A percentile compares a stretch with the other conserved stretches of the same genome.
phyloP scores from a whole-genome alignment of 2,113 vertebrate genomes.

The Seriola quinqueradiata region DNA sequence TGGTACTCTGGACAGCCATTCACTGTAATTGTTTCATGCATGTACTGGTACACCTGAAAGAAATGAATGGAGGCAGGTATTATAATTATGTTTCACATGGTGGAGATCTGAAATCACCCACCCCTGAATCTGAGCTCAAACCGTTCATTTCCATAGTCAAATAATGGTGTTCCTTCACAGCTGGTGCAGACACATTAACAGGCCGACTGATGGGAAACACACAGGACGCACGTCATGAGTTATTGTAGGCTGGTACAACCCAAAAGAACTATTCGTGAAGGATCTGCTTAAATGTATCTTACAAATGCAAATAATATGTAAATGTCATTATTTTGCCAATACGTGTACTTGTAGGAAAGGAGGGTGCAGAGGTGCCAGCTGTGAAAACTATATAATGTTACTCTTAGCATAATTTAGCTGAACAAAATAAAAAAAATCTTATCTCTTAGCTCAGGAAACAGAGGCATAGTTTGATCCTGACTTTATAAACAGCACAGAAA shows the following conservation, averaged over 20 bases:
- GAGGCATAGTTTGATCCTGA: not conserved
- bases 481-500: constrained; percentile 2
- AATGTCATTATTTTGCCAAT: not conserved
- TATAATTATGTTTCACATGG: constrained; percentile 25
- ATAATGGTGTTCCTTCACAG: constrained; percentile 31
- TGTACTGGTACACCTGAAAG: constrained; percentile 98
- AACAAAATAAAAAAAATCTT: not conserved
- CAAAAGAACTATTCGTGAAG: not conserved
- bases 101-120: constrained; percentile 19
- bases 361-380: not conserved
- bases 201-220: constrained; percentile 13
- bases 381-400: not conserved
- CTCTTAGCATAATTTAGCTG: not conserved
- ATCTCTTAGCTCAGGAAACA: not conserved
- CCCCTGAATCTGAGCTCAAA: not conserved
- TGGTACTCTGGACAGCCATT: constrained; percentile 98
- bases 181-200: not conserved
- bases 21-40: constrained; percentile 99
- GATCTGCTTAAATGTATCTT: not conserved
- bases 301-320: constrained; percentile 14
- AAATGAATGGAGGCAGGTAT: constrained; percentile 59
- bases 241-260: not conserved
- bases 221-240: not conserved
- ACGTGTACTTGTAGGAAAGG: not conserved
- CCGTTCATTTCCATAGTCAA: constrained; percentile 40